Percentiles rank a stretch among this genome's conserved stretches.
phyloP scores from a whole-genome alignment of 64 coral and sea anemone genomes.

The Hydrozoanthus tunicans region DNA sequence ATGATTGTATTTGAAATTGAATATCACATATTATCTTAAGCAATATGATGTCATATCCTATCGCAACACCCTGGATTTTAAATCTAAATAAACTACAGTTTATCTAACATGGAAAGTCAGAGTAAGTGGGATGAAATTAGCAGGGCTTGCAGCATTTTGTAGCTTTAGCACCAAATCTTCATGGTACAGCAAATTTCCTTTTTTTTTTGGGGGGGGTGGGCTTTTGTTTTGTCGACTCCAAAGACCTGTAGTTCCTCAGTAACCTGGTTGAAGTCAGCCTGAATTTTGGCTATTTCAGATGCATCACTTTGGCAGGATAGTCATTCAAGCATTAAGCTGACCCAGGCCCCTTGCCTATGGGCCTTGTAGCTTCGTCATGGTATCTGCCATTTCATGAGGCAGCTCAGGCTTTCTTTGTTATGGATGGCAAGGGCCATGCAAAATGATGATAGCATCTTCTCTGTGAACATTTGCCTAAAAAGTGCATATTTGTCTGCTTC shows the following conservation, averaged over 20 bases:
- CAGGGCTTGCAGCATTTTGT: conserved; percentile 43
- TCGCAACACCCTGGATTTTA: too few species aligned
- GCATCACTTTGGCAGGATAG: background rate
- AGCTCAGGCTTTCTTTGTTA: background rate
- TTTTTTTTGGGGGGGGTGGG: too few species aligned
- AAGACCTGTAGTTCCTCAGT: background rate
- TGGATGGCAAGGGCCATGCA: conserved; percentile 47
- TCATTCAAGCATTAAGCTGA: background rate
- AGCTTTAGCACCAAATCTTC: conserved; percentile 22
- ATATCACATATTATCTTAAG: too few species aligned
- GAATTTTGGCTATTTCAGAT: conserved; percentile 5
- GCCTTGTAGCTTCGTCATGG: conserved; percentile 52
- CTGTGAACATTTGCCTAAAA: conserved; percentile 27
- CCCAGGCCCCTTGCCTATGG: conserved; percentile 14
- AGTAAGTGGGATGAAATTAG: conserved; percentile 24
- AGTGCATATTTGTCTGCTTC: conserved; percentile 27
- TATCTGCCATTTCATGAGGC: conserved; percentile 46
- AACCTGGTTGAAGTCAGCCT: background rate
- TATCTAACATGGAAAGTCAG: background rate
- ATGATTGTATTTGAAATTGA: too few species aligned
- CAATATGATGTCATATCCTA: too few species aligned
- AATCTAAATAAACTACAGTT: too few species aligned
- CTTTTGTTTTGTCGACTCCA: background rate
- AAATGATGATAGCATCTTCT: conserved; percentile 7
- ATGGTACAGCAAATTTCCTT: background rate